These are phyloP conservation scores for Halichoerus grypus DNA, from an alignment of 2,113 vertebrate species.

Conservation along the genomic window DNA sequence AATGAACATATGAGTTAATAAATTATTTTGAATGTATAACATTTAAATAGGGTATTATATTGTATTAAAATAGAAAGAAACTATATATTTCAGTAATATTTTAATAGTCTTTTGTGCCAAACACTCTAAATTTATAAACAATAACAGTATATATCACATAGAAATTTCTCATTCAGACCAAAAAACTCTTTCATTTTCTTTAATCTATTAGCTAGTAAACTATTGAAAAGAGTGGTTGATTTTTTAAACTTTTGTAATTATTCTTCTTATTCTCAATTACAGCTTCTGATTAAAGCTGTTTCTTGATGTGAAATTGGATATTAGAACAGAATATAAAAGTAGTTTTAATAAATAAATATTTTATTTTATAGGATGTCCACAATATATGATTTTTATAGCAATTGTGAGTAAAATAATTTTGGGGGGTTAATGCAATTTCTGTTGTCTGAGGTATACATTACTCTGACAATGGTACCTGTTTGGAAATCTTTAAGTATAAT, in stretches of 20 bases:
- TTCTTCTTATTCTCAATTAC: constrained; percentile 27
- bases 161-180: constrained; percentile 34
- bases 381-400: constrained; percentile 3
- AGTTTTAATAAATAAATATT: constrained; percentile 3
- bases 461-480: background rate
- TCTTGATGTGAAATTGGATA: background rate
- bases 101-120: constrained; percentile 37
- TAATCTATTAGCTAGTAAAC: background rate
- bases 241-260: background rate
- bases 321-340: constrained; percentile 30
- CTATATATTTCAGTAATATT: constrained; percentile 9
- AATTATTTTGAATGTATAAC: background rate
- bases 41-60: constrained; percentile 9
- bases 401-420: constrained; percentile 53
- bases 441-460: background rate
- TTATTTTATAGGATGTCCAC: background rate
- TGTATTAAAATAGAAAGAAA: constrained; percentile 28
- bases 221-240: background rate
- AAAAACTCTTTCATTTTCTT: background rate
- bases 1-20: background rate
- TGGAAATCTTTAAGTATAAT: constrained; percentile 31
- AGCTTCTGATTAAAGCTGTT: constrained; percentile 7
- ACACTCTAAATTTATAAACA: background rate
- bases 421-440: background rate
- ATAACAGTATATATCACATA: background rate